phyloP scores from a whole-genome alignment of 2,888 invertebrate species.

The Mythimna ferrago region DNA sequence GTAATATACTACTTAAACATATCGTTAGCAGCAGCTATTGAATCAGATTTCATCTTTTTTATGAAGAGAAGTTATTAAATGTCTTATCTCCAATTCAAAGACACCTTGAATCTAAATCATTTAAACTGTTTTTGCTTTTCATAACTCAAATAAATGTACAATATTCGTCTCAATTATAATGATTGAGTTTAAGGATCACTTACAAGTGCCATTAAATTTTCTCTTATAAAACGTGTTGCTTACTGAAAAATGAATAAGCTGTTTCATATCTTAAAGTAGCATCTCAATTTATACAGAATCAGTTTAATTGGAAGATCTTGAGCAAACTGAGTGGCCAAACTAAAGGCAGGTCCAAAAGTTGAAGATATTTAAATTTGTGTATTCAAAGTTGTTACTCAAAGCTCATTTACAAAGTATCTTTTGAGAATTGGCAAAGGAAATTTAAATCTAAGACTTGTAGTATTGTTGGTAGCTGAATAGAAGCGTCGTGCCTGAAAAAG shows the following conservation, averaged over 20 bases:
- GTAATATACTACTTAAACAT: neutral
- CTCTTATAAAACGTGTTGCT: constrained; percentile 35
- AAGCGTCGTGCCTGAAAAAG: constrained; percentile 86
- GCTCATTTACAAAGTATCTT: constrained; percentile 65
- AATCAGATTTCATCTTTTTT: neutral
- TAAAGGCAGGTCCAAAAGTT: constrained; percentile 33
- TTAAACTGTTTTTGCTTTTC: constrained; percentile 8
- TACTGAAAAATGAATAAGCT: constrained; percentile 47
- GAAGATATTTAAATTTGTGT: constrained; percentile 41
- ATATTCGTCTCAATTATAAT: constrained; percentile 30
- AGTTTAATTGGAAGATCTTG: constrained; percentile 50
- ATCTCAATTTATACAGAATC: constrained; percentile 36
- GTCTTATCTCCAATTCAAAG: neutral
- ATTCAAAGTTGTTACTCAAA: constrained; percentile 52
- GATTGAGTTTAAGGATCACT: constrained; percentile 26
- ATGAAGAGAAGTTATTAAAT: neutral
- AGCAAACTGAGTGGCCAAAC: constrained; percentile 35
- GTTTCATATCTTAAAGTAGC: constrained; percentile 28
- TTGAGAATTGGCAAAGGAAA: constrained; percentile 68
- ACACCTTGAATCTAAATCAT: neutral
- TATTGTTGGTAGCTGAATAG: constrained; percentile 83
- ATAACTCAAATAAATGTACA: constrained; percentile 22
- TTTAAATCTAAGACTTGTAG: constrained; percentile 81
- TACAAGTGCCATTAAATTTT: constrained; percentile 45
- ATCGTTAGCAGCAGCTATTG: neutral